Conservation (phyloP, 2,797 vertebrate genomes). For the Aldrovandia affinis region DNA sequence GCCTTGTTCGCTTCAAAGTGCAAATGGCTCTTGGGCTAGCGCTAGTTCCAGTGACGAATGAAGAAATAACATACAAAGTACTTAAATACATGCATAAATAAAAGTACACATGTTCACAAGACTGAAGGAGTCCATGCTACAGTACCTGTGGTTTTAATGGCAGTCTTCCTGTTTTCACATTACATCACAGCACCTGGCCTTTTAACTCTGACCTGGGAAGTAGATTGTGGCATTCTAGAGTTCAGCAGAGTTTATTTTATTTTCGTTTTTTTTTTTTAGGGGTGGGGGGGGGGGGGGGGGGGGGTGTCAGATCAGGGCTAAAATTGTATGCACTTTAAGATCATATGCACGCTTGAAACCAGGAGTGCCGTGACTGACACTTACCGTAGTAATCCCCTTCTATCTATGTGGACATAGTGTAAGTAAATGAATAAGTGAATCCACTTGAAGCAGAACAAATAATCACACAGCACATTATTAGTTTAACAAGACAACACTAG, state of each 20-base stretch:
- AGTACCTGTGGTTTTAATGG: background rate
- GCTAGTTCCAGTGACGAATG: background rate
- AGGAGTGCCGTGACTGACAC: background rate
- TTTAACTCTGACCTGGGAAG: slow-evolving; percentile 18
- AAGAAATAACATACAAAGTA: background rate
- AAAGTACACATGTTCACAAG: background rate
- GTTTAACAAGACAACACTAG: slow-evolving; percentile 5
- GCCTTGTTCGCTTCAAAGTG: slow-evolving; percentile 21
- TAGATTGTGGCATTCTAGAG: slow-evolving; percentile 11
- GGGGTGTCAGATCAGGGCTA: slow-evolving; percentile 10
- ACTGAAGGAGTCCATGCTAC: background rate
- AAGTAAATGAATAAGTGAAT: background rate
- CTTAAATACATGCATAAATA: background rate
- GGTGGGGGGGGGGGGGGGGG: background rate
- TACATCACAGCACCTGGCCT: slow-evolving; percentile 14
- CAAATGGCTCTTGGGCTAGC: background rate
- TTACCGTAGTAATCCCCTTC: background rate
- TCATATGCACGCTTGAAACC: slow-evolving; percentile 13
- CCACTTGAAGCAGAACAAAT: slow-evolving; percentile 20
- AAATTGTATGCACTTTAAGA: slow-evolving; percentile 21
- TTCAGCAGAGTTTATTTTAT: background rate
- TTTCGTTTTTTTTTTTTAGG: background rate
- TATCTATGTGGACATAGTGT: background rate
- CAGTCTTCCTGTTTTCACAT: background rate
- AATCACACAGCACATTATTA: slow-evolving; percentile 27